phyloP scores from a whole-genome alignment of 2,888 invertebrate genomes.

The Hymenopus coronatus region DNA sequence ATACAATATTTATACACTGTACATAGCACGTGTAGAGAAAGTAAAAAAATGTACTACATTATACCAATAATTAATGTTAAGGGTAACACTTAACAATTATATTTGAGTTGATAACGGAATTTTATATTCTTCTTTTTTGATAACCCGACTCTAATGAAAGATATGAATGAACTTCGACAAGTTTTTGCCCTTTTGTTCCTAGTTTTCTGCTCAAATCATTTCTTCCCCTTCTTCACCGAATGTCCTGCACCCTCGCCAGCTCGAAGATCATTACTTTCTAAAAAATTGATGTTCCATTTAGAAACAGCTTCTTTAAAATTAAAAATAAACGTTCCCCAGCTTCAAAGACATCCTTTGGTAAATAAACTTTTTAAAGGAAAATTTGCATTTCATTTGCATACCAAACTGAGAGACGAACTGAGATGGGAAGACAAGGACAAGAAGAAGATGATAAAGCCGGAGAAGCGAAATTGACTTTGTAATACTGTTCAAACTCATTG shows the following conservation, averaged over 20 bases:
- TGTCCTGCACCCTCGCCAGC: neutral
- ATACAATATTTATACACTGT: too few relatives aligned
- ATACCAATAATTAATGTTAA: too few relatives aligned
- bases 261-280: neutral
- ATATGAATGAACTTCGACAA: neutral
- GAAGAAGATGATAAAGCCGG: neutral
- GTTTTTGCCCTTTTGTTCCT: neutral
- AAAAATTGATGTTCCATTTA: neutral
- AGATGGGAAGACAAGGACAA: neutral
- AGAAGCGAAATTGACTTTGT: neutral
- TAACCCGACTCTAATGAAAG: neutral
- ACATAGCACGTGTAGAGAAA: too few relatives aligned
- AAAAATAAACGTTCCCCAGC: neutral
- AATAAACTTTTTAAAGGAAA: neutral
- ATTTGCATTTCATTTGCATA: neutral
- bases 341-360: neutral
- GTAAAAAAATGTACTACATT: too few relatives aligned
- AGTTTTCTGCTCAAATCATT: neutral
- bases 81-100: too few relatives aligned
- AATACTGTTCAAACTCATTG: neutral
- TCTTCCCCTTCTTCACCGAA: neutral
- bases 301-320: neutral
- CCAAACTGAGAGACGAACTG: neutral
- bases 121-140: neutral
- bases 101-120: too few relatives aligned